phyloP scores from a whole-genome alignment of 2,797 vertebrate genomes.

The Schizopygopsis malacanthus region DNA sequence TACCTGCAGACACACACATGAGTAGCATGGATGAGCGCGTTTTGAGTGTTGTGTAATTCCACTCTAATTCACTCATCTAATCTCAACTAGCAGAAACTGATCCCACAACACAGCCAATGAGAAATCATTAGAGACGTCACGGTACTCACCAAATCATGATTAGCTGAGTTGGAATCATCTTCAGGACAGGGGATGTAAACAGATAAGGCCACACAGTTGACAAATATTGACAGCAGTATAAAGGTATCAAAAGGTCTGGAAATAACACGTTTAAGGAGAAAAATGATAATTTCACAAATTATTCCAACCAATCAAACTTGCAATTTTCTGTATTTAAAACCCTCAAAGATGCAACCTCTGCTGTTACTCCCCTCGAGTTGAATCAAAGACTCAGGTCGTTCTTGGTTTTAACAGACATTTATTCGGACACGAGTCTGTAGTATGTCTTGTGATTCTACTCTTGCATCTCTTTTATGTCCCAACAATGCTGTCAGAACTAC shows the following conservation, averaged over 20 bases:
- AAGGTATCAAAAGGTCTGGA: constrained; percentile 91
- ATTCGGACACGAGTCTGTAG: too few species aligned
- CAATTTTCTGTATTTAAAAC: too few species aligned
- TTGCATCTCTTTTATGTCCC: too few species aligned
- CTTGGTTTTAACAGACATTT: too few species aligned
- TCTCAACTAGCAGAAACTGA: constrained; percentile 13
- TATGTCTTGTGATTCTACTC: too few species aligned
- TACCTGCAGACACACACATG: constrained; percentile 2
- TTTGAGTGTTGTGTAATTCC: constrained; percentile 19
- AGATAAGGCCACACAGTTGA: constrained; percentile 99
- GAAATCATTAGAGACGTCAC: background rate
- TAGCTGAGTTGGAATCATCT: constrained; percentile 98
- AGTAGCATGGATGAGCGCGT: constrained; percentile 13
- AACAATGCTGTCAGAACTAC: too few species aligned
- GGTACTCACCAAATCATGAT: constrained; percentile 97
- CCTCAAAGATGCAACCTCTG: too few species aligned
- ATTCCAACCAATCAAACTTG: too few species aligned
- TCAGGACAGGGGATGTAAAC: constrained; percentile 99
- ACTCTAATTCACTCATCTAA: constrained; percentile 23
- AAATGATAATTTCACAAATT: too few species aligned
- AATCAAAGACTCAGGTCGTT: too few species aligned
- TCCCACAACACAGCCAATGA: constrained; percentile 25
- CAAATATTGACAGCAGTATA: constrained; percentile 99
- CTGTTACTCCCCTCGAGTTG: too few species aligned
- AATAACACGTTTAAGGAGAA: too few species aligned